Base-by-base conservation (phyloP, 2,888 invertebrate species). In the Drosophila subquinaria region DNA sequence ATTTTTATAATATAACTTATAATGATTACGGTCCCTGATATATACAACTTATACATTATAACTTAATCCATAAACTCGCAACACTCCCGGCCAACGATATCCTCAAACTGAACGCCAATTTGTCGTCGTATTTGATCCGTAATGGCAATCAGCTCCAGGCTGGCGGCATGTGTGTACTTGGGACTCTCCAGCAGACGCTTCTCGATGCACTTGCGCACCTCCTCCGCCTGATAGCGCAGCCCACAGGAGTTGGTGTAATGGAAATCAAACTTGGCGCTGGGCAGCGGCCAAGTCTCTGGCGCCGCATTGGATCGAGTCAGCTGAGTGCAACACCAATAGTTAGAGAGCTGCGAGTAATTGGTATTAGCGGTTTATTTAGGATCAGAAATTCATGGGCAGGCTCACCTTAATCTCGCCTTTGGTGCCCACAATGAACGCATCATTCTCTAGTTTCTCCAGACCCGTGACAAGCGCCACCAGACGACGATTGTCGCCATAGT, bases 171-270 rank as follows among this genome's bases (percentile, higher is more conserved):
- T 50, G 94, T 93, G 91, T 96, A 94, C 79, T 94, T 94, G 0
- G 95, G 94, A 90, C 96, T 95, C 92, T 96, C 96, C 61, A 94
- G 92, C 73, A 95, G 91, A 73, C 96, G 96, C 95, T 93, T 90
- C 91, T 93, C 93, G 23, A 97, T 94, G 85, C 96, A 96, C 57
- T 94, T 93, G 81, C 95, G 94, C 60, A 95, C 96, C 92, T 96
- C 96, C 76, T 95, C 94, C 47, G 96, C 96, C 92, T 97, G 95
- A 88, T 96, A 97, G 69, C 94, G 93, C 43, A 97, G 93, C 0
- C 96, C 96, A 13, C 94, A 95, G 77, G 96, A 95, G 88, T 96
- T 96, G 65, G 93, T 93, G 89, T 95, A 96, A 90, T 95, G 95
- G 79, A 95, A 94, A 73, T 93, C 86, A 23, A 81, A 93, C 65